Evolutionary conservation across 2,113 vertebrate species (phyloP).

Genomic region (Chascanopsetta lugubris): DNA sequence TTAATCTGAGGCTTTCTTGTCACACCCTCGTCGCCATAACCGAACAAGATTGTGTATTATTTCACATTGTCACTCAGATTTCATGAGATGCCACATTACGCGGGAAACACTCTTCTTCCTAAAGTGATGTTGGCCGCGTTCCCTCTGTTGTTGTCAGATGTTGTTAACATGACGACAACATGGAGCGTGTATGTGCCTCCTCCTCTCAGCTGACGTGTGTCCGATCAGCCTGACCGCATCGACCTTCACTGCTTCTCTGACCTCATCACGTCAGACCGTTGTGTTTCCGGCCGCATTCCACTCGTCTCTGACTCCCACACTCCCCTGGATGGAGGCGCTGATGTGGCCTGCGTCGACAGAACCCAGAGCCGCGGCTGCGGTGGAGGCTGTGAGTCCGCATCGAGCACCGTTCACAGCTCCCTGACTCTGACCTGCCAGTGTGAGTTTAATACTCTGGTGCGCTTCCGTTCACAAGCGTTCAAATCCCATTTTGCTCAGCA

Average conservation of each 20-base stretch:
- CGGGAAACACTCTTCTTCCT: neutral
- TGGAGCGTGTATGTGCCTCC: neutral
- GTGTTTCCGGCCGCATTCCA: slow-evolving; percentile 23
- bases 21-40: neutral
- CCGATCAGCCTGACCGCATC: slow-evolving; percentile 33
- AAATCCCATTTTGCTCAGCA: slow-evolving; percentile 46
- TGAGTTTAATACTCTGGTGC: slow-evolving; percentile 49
- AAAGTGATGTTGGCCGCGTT: slow-evolving; percentile 33
- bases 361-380: slow-evolving; percentile 30
- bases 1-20: neutral
- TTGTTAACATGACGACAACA: slow-evolving; percentile 30
- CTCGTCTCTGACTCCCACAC: slow-evolving; percentile 17
- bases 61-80: neutral
- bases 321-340: neutral
- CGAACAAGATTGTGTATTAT: slow-evolving; percentile 2
- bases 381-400: slow-evolving; percentile 43
- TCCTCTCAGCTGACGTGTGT: slow-evolving; percentile 31
- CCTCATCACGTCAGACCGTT: slow-evolving; percentile 36
- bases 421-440: slow-evolving; percentile 47
- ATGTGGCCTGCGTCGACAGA: slow-evolving; percentile 52
- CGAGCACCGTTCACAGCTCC: slow-evolving; percentile 26
- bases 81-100: neutral
- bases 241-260: slow-evolving; percentile 20
- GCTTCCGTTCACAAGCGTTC: slow-evolving; percentile 12
- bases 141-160: slow-evolving; percentile 25